Conservation (phyloP, 2,797 vertebrate species). For the Enteromius radiatus region DNA sequence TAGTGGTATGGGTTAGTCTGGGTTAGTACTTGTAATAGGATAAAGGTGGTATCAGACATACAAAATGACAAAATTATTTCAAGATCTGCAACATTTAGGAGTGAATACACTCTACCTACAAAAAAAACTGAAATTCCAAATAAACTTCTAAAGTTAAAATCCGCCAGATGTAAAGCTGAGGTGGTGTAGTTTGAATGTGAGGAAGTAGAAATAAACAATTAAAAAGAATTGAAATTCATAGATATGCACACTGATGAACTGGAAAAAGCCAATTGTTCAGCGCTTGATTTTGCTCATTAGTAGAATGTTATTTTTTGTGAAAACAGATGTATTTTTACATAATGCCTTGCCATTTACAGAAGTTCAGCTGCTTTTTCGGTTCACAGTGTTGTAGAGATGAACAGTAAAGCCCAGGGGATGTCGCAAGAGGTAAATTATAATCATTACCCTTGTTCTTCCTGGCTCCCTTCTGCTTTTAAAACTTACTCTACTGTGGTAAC, state of each 20-base stretch:
- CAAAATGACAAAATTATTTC: neutral
- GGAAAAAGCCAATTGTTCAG: neutral
- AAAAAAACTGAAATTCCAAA: neutral
- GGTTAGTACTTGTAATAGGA: neutral
- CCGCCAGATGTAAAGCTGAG: neutral
- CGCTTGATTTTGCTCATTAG: neutral
- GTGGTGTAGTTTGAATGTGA: neutral
- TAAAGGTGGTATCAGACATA: neutral
- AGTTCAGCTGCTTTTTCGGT: conserved; percentile 51
- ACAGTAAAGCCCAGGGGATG: conserved; percentile 52
- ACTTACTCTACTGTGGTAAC: conserved; percentile 39
- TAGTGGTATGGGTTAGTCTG: neutral
- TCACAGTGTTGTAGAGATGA: conserved; percentile 53
- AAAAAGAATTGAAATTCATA: neutral
- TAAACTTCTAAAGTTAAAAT: neutral
- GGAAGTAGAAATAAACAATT: neutral
- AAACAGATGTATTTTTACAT: conserved; percentile 44
- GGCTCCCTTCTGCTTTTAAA: conserved; percentile 40
- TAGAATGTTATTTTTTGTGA: neutral
- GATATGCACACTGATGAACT: neutral
- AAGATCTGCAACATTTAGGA: neutral
- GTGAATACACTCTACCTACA: no score
- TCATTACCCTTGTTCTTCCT: conserved; percentile 38
- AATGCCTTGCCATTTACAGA: conserved; percentile 47
- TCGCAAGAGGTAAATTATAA: conserved; percentile 41